Conservation (phyloP, 2,797 vertebrate species). For the Chelon auratus region DNA sequence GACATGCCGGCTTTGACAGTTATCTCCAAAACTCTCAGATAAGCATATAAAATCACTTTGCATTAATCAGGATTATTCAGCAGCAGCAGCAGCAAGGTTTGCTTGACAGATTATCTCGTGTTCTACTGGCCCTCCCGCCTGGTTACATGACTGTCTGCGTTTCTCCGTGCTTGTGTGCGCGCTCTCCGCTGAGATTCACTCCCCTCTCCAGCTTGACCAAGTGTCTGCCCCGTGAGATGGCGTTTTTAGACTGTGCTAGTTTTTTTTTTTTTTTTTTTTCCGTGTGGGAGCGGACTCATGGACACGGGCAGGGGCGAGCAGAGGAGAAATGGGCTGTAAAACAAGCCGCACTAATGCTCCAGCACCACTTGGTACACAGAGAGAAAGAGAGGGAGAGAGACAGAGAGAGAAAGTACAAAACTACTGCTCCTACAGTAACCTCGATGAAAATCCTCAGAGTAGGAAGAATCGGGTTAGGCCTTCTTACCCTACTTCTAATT, state of each 20-base stretch:
- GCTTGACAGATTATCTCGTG: slow-evolving; percentile 63
- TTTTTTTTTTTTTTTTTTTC: slow-evolving; percentile 29
- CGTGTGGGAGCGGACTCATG: slow-evolving; percentile 54
- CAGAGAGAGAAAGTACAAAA: slow-evolving; percentile 20
- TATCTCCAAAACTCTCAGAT: slow-evolving; percentile 56
- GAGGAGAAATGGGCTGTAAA: slow-evolving; percentile 73
- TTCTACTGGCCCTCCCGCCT: slow-evolving; percentile 42
- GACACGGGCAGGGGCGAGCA: slow-evolving; percentile 40
- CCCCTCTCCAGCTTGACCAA: slow-evolving; percentile 62
- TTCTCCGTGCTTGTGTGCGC: slow-evolving; percentile 7
- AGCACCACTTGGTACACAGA: slow-evolving; percentile 39
- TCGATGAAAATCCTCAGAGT: slow-evolving; percentile 29
- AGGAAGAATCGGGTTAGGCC: slow-evolving; percentile 4
- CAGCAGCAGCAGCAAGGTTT: slow-evolving; percentile 58
- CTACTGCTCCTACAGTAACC: slow-evolving; percentile 17
- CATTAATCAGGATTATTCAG: slow-evolving; percentile 72
- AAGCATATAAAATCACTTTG: slow-evolving; percentile 54
- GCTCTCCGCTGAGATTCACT: slow-evolving; percentile 60
- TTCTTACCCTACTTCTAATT: slow-evolving; percentile 11
- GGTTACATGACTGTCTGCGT: slow-evolving; percentile 55
- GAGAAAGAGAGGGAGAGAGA: slow-evolving; percentile 1
- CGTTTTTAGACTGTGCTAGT: slow-evolving; percentile 74
- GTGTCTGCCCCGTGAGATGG: slow-evolving; percentile 68
- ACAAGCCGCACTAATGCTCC: slow-evolving; percentile 57
- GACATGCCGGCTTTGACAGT: slow-evolving; percentile 37